Base-by-base conservation (phyloP, 2,797 vertebrate species). In the Uromys caudimaculatus region DNA sequence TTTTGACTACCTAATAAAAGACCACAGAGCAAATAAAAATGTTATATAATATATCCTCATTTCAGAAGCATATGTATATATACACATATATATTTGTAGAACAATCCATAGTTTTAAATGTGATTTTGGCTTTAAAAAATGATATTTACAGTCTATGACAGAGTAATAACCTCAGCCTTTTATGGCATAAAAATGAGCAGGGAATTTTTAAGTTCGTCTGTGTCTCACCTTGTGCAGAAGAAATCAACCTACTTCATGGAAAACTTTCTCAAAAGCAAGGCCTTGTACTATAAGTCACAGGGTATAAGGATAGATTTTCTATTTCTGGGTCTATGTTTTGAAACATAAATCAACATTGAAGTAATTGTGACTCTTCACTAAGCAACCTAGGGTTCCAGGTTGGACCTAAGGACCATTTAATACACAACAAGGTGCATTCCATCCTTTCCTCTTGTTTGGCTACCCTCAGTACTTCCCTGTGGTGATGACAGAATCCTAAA, bases 11-110 rank as follows among this genome's bases (percentile, higher is more conserved):
- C 87, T 96, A 97, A 96, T 64, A 88, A 95, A 96, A 95, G 95
- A 95, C 75, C 94, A 97, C 94, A 97, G 89, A 93, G 97, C 92
- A 98, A 97, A 97, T 97, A 97, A 97, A 98, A 98, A 95, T 35
- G 95, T 91, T 96, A 94, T 97, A 96, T 96, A 97, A 86, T 96
- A 96, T 96, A 97, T 83, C 95, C 96, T 93, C 92, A 97, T 95
- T 97, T 97, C 96, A 94, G 97, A 97, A 97, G 95, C 96, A 86
- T 97, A 96, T 97, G 85, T 97, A 96, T 97, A 97, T 98, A 93
- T 97, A 97, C 95, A 97, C 95, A 96, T 97, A 95, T 96, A 96
- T 97, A 96, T 92, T 96, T 96, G 95, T 97, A 97, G 96, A 97
- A 97, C 96, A 97, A 96, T 93, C 78, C 97, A 97, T 84, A 75